Percentiles rank a stretch among this genome's conserved stretches.
Conservation (phyloP, 2,797 vertebrate species). For the Distichodus sexfasciatus region DNA sequence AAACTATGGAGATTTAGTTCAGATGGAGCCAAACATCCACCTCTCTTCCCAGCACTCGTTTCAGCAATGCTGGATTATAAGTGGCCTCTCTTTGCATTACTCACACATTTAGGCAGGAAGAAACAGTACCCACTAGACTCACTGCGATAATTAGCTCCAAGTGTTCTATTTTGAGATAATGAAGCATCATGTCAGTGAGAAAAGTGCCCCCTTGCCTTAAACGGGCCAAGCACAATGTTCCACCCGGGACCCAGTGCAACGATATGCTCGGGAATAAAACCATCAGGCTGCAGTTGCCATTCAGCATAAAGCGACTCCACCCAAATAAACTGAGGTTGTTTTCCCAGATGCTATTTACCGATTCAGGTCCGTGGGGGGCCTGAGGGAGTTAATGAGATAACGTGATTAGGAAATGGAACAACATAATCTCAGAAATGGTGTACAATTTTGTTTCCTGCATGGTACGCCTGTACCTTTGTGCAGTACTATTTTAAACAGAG, state of each 20-base stretch:
- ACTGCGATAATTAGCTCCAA: conserved; percentile 50
- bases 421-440: not conserved
- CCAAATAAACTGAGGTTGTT: conserved; percentile 25
- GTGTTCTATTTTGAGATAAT: conserved; percentile 46
- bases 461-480: not conserved
- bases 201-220: conserved; percentile 29
- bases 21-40: not conserved
- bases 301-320: not conserved
- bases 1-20: too few species aligned
- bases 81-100: conserved; percentile 28
- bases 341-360: conserved; percentile 29
- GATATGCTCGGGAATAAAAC: conserved; percentile 19
- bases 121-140: conserved; percentile 27
- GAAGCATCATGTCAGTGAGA: conserved; percentile 23
- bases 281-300: not conserved
- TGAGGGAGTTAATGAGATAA: conserved; percentile 27
- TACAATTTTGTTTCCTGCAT: not conserved
- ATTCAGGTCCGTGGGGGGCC: not conserved
- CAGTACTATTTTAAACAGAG: too few species aligned
- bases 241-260: conserved; percentile 4
- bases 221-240: conserved; percentile 11
- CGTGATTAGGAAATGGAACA: conserved; percentile 15
- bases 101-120: conserved; percentile 37
- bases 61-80: conserved; percentile 26
- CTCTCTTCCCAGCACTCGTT: not conserved